Base-by-base conservation (phyloP, 1,140 invertebrate species). In the Bradysia coprophila region DNA sequence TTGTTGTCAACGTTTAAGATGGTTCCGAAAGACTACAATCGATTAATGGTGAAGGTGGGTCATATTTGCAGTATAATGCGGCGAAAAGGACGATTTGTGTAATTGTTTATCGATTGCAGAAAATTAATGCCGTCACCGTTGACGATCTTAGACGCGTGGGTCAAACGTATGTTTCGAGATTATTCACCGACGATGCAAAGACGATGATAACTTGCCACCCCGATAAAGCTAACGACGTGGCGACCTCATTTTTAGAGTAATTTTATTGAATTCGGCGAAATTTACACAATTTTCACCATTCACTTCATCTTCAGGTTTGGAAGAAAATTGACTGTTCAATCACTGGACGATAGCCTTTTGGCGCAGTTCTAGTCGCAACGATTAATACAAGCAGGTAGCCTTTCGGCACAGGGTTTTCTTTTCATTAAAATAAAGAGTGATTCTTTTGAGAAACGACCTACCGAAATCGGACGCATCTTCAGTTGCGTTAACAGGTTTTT, bases 151-250 rank as follows among this genome's bases (percentile, higher is more conserved):
- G 65, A 41, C 59, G 64, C 41, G 74, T 86, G 34, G 81, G 77
- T 5, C 52, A 62, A 19, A 71, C 71, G 50, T 88, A 87, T 63
- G 61, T 90, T 18, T 63, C 67, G 3, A 61, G 71, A 19, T 55
- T 90, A 24, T 78, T 80, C 51, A 63, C 78, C 52, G 56, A 71
- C 6, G 57, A 62, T 13, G 49, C 60, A 31, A 74, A 72, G 50
- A 72, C 75, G 32, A 70, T 75, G 31, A 58, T 87, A 40, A 77
- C 82, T 21, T 87, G 81, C 55, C 75, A 82, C 56, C 75, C 81
- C n/a, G 66, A 72, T 37, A 85, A 86, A 63, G 70, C 76, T 31
- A 53, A 69, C 15, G 76, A 82, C 54, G 64, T 82, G 41, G 59
- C 64, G 18, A 58, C 65, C 10, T 72, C 68, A 31, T 78, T 91